Evolutionary conservation across 2,113 vertebrate genomes (phyloP).

Genomic region (Apteryx mantelli): DNA sequence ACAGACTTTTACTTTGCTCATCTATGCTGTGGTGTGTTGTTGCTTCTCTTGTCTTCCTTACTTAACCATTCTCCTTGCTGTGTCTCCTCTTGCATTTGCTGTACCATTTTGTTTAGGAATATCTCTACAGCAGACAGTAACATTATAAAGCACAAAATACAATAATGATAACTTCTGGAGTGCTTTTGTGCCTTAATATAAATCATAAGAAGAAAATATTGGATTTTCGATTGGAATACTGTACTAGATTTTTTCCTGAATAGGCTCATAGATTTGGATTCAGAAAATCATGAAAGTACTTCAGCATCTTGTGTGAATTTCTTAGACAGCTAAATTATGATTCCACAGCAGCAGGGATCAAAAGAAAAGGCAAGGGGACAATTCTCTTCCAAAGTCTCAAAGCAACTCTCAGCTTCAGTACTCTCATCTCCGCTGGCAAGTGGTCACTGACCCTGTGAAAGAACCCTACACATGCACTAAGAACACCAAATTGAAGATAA

Average conservation of each 20-base stretch:
- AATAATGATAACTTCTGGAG: not conserved
- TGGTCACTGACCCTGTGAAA: not conserved
- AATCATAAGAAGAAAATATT: not conserved
- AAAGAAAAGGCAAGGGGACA: not conserved
- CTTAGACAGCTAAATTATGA: not conserved
- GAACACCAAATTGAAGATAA: constrained; percentile 31
- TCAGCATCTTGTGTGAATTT: not conserved
- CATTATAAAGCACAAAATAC: not conserved
- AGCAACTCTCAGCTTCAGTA: not conserved
- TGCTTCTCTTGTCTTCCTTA: not conserved
- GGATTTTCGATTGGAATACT: not conserved
- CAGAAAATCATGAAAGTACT: not conserved
- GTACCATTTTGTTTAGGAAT: not conserved
- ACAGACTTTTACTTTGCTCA: not conserved
- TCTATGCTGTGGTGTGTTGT: not conserved
- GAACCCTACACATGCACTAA: not conserved
- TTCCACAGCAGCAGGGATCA: not conserved
- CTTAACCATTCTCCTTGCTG: not conserved
- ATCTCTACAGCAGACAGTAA: not conserved
- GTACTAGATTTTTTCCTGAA: not conserved
- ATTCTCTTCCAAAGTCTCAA: not conserved
- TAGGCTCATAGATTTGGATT: not conserved
- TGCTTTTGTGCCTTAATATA: not conserved
- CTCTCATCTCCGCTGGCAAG: not conserved
- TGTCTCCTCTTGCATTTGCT: not conserved